Percentiles rank a stretch among this genome's conserved stretches.
phyloP scores from a whole-genome alignment of 2,113 vertebrate species.

The Malurus alboscapulatus region DNA sequence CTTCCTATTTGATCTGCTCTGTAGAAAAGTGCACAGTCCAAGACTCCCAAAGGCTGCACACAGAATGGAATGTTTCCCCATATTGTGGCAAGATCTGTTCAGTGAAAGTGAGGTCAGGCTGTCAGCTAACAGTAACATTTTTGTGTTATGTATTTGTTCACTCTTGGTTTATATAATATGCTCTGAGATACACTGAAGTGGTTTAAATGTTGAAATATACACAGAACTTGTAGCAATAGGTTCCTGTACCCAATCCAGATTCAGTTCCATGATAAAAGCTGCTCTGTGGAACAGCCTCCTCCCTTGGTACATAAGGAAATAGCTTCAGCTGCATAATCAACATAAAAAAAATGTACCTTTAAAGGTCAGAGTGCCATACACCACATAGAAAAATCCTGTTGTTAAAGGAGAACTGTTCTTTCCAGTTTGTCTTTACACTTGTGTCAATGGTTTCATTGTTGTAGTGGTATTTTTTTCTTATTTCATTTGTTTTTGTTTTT shows the following conservation, averaged over 20 bases:
- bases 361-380: slow-evolving; percentile 8
- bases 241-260: background rate
- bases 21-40: background rate
- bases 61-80: background rate
- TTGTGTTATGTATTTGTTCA: background rate
- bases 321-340: background rate
- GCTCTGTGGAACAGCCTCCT: slow-evolving; percentile 18
- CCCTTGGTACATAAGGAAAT: slow-evolving; percentile 52
- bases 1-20: background rate
- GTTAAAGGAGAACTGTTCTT: background rate
- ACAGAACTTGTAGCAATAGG: background rate
- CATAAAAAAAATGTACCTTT: background rate
- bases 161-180: background rate
- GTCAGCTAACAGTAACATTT: background rate
- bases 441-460: slow-evolving; percentile 21
- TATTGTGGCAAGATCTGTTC: background rate
- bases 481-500: background rate
- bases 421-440: background rate
- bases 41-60: background rate
- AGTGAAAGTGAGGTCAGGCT: background rate
- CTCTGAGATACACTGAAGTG: background rate
- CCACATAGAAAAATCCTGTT: background rate
- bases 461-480: background rate
- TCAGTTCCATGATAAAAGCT: background rate
- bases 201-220: background rate